These are phyloP conservation scores for Oligia fasciuncula DNA, from an alignment of 2,888 invertebrate species.

Conservation along the genomic window DNA sequence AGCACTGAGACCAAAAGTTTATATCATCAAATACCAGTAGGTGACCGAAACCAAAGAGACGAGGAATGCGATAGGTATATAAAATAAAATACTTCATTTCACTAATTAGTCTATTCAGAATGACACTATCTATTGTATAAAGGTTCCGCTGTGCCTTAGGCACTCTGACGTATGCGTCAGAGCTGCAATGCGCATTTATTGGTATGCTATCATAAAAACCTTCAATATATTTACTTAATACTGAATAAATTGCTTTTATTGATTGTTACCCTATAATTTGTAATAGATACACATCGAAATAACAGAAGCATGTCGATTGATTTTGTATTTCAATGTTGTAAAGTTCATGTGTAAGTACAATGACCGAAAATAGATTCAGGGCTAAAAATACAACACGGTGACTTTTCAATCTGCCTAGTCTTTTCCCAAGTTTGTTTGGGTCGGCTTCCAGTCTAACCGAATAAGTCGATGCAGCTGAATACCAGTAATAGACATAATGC, in stretches of 20 bases:
- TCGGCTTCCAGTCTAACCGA: neutral
- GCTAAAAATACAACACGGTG: neutral
- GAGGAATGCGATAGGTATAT: no score
- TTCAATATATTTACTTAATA: slow-evolving; percentile 16
- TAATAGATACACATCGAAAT: slow-evolving; percentile 18
- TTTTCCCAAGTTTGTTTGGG: neutral
- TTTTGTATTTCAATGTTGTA: slow-evolving; percentile 8
- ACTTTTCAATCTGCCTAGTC: neutral
- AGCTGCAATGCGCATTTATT: slow-evolving; percentile 50
- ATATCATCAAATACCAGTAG: neutral
- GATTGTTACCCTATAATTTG: slow-evolving; percentile 34
- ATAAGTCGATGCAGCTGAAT: neutral
- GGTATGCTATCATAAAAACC: slow-evolving; percentile 21
- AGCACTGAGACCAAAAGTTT: neutral
- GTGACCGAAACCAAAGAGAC: neutral
- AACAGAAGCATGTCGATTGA: neutral
- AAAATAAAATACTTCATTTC: slow-evolving; percentile 1
- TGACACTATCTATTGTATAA: neutral
- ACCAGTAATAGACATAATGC: no score
- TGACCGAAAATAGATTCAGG: neutral
- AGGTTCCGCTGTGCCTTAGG: neutral
- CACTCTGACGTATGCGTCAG: slow-evolving; percentile 10
- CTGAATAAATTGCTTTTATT: slow-evolving; percentile 17
- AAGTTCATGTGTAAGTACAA: neutral
- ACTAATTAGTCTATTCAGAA: neutral